phyloP scores from a whole-genome alignment of 2,797 vertebrate species.

The Enteromius unitaeniatus region DNA sequence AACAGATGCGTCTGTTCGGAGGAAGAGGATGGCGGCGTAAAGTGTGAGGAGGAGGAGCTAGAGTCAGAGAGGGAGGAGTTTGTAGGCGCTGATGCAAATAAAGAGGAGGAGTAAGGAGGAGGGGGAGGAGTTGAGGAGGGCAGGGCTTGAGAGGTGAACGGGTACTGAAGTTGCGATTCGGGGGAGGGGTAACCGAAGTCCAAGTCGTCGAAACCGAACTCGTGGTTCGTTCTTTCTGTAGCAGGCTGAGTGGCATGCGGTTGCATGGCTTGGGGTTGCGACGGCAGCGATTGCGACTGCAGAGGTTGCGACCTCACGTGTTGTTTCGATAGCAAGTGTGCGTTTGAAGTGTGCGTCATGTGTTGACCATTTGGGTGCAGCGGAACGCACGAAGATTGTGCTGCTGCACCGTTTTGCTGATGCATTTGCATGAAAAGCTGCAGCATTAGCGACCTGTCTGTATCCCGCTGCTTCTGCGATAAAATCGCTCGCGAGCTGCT shows the following conservation, averaged over 20 bases:
- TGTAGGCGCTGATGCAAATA: constrained; percentile 54
- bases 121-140: constrained; percentile 67
- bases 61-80: constrained; percentile 62
- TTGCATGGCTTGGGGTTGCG: constrained; percentile 56
- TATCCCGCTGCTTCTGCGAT: constrained; percentile 12
- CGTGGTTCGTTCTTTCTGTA: constrained; percentile 55
- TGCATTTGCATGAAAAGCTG: constrained; percentile 29
- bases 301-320: constrained; percentile 37
- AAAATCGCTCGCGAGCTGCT: not conserved
- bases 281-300: constrained; percentile 49
- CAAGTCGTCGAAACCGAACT: constrained; percentile 67
- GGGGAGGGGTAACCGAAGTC: constrained; percentile 59
- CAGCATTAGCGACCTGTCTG: constrained; percentile 11
- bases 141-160: constrained; percentile 61
- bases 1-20: constrained; percentile 55
- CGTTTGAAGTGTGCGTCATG: not conserved
- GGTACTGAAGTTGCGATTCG: constrained; percentile 16
- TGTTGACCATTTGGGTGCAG: constrained; percentile 24
- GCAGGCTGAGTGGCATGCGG: constrained; percentile 9
- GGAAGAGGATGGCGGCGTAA: constrained; percentile 64
- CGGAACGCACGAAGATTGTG: not conserved
- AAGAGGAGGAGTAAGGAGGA: constrained; percentile 67
- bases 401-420: not conserved
- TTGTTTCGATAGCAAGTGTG: constrained; percentile 8
- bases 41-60: constrained; percentile 65